Evolutionary conservation across 2,797 vertebrate species (phyloP), one percentile per base, ranked within the genome.

Genomic region (Stomatorhinus walkeri): DNA sequence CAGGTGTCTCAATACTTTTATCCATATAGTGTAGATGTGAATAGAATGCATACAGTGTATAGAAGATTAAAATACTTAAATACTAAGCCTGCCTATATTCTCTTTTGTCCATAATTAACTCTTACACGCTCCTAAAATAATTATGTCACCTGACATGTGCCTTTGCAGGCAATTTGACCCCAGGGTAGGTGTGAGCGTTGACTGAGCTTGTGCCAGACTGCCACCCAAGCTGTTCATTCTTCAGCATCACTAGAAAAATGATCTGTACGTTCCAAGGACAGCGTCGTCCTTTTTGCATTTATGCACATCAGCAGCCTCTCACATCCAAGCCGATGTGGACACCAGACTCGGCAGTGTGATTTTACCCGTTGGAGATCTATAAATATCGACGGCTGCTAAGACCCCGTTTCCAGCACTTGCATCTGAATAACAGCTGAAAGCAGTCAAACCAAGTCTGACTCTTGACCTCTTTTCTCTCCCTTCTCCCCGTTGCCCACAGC

Each of bases 401-500:
- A 72, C 64, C 64, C 64, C 3, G 5, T 32, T 49, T 49, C 22
- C 46, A 32, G 46, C 43, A 52, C 49, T 52, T 10, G 46, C 46
- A 28, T 85, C 46, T 52, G 48, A 84, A 84, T 84, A 28, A 84
- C n/a, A n/a, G 81, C 81, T 84, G 79, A 48, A n/a, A n/a, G 16
- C 76, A 7, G 4, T 48, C 40, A 84, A n/a, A 22, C 19, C 9
- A 12, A 49, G 40, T 84, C 46, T 22, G 40, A 76, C 36, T 19
- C 72, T 7, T 72, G 64, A 36, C 5, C 4, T 36, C 64, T 14
- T 72, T 28, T 84, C 40, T 10, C 0, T 4, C 0, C 51, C 0
- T 87, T 89, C 68, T 28, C 89, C 85, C 76, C 28, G 56, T 89
- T 28, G 24, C 88, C 86, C 90, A 95, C 91, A 95, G 95, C 94